Percentiles rank a stretch among this genome's conserved stretches.
phyloP scores from a whole-genome alignment of 2,797 vertebrate genomes.

The Platalea minor region DNA sequence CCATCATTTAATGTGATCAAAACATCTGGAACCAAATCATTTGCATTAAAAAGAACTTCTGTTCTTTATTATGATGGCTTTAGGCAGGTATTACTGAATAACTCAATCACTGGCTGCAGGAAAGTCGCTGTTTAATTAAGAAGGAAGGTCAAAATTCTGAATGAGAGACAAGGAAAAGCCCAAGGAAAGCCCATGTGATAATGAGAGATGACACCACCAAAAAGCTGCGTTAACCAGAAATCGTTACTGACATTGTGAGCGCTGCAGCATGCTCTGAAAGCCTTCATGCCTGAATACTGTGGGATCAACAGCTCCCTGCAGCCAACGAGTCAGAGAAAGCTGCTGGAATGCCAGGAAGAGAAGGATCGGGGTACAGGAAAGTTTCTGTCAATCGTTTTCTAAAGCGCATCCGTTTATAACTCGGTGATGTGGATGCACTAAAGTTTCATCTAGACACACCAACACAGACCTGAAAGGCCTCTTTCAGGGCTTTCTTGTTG shows the following conservation, averaged over 20 bases:
- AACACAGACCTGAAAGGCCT: neutral
- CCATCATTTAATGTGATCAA: slow-evolving; percentile 51
- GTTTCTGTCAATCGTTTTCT: neutral
- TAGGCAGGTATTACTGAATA: slow-evolving; percentile 66
- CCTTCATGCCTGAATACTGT: neutral
- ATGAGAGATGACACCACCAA: slow-evolving; percentile 63
- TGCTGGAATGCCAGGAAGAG: neutral
- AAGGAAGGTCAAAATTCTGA: slow-evolving; percentile 69
- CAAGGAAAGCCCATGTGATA: slow-evolving; percentile 63
- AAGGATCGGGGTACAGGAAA: neutral
- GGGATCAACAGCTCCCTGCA: slow-evolving; percentile 4
- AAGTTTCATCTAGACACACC: neutral
- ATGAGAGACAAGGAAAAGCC: slow-evolving; percentile 62
- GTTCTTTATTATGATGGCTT: slow-evolving; percentile 58
- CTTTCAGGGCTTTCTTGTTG: neutral
- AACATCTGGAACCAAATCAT: slow-evolving; percentile 68
- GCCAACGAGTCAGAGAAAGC: neutral
- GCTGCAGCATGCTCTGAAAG: neutral
- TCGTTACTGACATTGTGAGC: slow-evolving; percentile 12
- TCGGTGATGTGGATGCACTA: neutral
- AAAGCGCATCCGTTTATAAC: neutral
- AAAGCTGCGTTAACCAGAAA: slow-evolving; percentile 25
- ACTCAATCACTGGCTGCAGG: slow-evolving; percentile 61
- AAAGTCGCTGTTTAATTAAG: slow-evolving; percentile 64
- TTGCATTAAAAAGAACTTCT: slow-evolving; percentile 66